A percentile compares a stretch with the other conserved stretches of the same genome.
Evolutionary conservation across 2,797 vertebrate species (phyloP).

Genomic region (Allobates femoralis): DNA sequence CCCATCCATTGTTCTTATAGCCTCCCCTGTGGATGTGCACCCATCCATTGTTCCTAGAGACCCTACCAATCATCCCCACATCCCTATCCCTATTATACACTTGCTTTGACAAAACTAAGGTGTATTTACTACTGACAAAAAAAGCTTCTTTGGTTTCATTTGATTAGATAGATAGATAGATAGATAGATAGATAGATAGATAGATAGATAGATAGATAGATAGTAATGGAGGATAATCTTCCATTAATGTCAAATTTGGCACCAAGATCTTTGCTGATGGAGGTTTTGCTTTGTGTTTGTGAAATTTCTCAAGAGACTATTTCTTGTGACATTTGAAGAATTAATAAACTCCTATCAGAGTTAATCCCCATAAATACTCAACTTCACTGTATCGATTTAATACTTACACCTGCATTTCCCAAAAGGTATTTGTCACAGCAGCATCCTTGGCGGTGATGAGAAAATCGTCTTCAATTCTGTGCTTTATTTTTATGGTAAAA

Average conservation of each 20-base stretch:
- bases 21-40: too few relatives aligned
- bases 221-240: neutral
- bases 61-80: too few relatives aligned
- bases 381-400: conserved; percentile 56
- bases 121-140: too few relatives aligned
- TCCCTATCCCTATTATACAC: too few relatives aligned
- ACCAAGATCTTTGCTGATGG: conserved; percentile 6
- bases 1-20: too few relatives aligned
- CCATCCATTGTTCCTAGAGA: too few relatives aligned
- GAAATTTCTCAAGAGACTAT: conserved; percentile 49
- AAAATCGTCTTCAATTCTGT: conserved; percentile 31
- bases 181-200: neutral
- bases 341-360: conserved; percentile 58
- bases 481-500: neutral
- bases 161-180: neutral
- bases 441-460: conserved; percentile 22
- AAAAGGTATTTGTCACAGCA: conserved; percentile 48
- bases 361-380: conserved; percentile 60
- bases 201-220: neutral
- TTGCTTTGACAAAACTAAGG: too few relatives aligned
- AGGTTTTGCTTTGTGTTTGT: conserved; percentile 33
- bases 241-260: conserved; percentile 6
- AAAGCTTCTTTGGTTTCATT: too few relatives aligned
- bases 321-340: conserved; percentile 49
- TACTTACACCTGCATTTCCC: conserved; percentile 56